Evolutionary conservation across 2,888 invertebrate species (phyloP), one percentile per base, ranked within the genome.

Genomic region (Pollenia griseotomentosa): DNA sequence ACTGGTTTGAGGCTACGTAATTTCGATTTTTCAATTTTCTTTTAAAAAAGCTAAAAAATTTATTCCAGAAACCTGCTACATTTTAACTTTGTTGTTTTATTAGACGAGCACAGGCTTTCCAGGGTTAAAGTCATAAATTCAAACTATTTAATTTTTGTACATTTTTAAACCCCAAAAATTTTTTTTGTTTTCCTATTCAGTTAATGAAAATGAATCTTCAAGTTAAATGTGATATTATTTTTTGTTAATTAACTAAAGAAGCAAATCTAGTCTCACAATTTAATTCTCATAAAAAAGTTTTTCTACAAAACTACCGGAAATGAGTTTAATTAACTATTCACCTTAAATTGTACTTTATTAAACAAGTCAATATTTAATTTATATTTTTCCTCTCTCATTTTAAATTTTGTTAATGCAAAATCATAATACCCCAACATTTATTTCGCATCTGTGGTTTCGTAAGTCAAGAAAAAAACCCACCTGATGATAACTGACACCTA

Each of bases 401-500:
- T 53, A 44, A 59, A 59, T 44, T n/a, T 42, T 46, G 10, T 14
- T 63, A 51, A 59, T 79, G 57, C 65, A 66, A 73, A 84, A 61
- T 46, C 65, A 66, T 66, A 84, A 61, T 46, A 59, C 14, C 44
- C 16, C 19, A 23, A 23, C 48, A 44, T 83, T 77, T 59, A 74
- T 63, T 23, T 77, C 63, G 40, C 63, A 83, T 83, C 70, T 77
- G 75, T 70, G 63, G 42, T 71, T 70, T 70, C 40, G 51, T 48
- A 48, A 61, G 68, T 8, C 16, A n/a, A n/a, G 11, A 16, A 74
- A n/a, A 46, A 74, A 80, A 57, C 86, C 83, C 86, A 86, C 86
- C 86, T 86, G 80, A 86, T 78, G 23, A 40, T 14, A 59, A 33
- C 23, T 68, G 86, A 86, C 86, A 86, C 86, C 86, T 80, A 86